Evolutionary conservation across 2,797 vertebrate species (phyloP), one percentile per base, ranked within the genome.

Genomic region (Mormyrops attenuatus): DNA sequence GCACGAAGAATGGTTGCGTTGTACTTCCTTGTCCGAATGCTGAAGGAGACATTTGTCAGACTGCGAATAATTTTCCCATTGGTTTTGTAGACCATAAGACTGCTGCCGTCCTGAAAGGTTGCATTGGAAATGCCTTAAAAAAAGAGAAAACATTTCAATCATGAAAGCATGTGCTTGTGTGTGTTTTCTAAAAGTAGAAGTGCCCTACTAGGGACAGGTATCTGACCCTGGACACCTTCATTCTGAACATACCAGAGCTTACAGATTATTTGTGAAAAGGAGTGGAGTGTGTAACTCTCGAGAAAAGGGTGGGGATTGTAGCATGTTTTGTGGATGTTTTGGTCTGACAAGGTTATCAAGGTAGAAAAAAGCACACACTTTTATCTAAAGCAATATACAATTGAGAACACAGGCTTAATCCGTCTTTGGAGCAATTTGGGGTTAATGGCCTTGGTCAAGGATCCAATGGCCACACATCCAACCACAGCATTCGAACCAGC

Each of bases 1-100:
- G 97, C 97, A 0, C 96, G 96, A 7, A 99, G 91, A 52, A 98
- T 91, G 3, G 95, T 93, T 0, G 95, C 94, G 0, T 97, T 94
- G 0, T 92, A 93, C 60, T 94, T 95, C 9, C 94, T 94, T 0
- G 98, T 98, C 90, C 97, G 96, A 90, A 99, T 95, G 89, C 95
- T 97, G 49, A 98, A 95, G 0, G 94, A 34, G 87, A 99, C 90
- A 89, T 93, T 96, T 26, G 96, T 97, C 87, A 99, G 96, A 86
- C 96, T 96, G 90, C 97, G 96, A 88, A 90, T 91, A 91, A 98
- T 97, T 88, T 94, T 95, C 0, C 97, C 96, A 0, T 97, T 99
- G 91, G 97, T 97, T 66, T 92, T 94, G 93, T 96, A 98, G 85
- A 94, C 89, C 92, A 97, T 80, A 0, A 94, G 93, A 0, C 94